phyloP scores from a whole-genome alignment of 2,113 vertebrate genomes.

The Genyomyrus donnyi region DNA sequence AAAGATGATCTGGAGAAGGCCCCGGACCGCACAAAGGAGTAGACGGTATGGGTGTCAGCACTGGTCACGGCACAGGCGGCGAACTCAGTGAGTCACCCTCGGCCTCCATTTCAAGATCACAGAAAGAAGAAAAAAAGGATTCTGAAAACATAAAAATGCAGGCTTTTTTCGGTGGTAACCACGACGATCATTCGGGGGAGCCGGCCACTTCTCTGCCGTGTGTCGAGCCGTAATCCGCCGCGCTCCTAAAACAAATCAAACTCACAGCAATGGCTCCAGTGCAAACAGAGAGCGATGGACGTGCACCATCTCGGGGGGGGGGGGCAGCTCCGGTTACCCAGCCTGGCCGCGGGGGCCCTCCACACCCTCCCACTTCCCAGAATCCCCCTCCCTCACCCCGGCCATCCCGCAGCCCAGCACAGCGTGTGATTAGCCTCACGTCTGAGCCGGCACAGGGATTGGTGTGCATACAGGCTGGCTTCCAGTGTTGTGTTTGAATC shows the following conservation, averaged over 20 bases:
- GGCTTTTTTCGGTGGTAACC: conserved; percentile 9
- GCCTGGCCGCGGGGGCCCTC: conserved; percentile 35
- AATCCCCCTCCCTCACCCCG: conserved; percentile 5
- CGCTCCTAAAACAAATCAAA: conserved; percentile 45
- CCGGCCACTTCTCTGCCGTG: conserved; percentile 28
- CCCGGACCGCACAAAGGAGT: not conserved
- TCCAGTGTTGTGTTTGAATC: not conserved
- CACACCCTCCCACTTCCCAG: conserved; percentile 22
- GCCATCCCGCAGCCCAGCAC: conserved; percentile 35
- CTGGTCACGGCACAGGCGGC: not conserved
- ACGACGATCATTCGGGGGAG: not conserved
- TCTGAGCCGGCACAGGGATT: not conserved
- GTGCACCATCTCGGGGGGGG: not conserved
- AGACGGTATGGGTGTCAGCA: not conserved
- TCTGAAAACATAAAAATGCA: not conserved
- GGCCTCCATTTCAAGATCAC: not conserved
- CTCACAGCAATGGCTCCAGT: conserved; percentile 49
- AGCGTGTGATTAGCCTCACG: not conserved
- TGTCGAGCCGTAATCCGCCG: conserved; percentile 35
- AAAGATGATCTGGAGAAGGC: conserved; percentile 5
- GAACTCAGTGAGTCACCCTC: not conserved
- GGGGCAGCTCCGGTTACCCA: conserved; percentile 12
- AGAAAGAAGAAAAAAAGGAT: not conserved
- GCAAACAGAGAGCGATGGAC: conserved; percentile 35
- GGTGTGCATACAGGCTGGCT: not conserved